Evolutionary conservation across 1,140 invertebrate species (phyloP), one percentile per base, ranked within the genome.

Genomic region (Calycopis cecrops): DNA sequence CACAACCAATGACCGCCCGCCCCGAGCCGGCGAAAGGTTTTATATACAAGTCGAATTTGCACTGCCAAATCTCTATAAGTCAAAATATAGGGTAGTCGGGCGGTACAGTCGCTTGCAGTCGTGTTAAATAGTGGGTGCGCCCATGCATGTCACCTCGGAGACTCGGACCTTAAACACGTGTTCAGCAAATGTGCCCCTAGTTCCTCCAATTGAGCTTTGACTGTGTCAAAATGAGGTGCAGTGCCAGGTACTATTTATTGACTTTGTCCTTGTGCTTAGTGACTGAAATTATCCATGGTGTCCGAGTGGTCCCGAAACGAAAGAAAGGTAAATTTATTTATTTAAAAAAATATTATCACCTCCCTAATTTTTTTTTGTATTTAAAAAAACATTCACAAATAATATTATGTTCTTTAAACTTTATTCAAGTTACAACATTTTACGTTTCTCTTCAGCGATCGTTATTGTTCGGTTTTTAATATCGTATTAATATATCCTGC

Each of bases 31-130:
- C 85, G 84, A 88, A 87, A 88, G 87, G 84, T 88, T 87, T 88
- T 86, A 88, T 88, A 88, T 88, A 88, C 77, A 82, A 83, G 77
- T 82, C 71, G 76, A 80, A 81, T 84, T 84, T 69, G 81, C 79
- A 79, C 72, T 76, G 74, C 75, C 77, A 79, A 82, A 82, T 81
- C 81, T 82, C 81, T 86, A 88, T 83, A 88, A 87, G 79, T 88
- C 81, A 85, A 88, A 88, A 88, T 88, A 86, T 88, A 88, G 87
- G 78, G 82, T 87, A 87, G 79, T 83, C 85, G 85, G 80, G 71
- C 82, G 83, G 85, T 79, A 75, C 79, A 79, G 62, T 85, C 73
- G 68, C 62, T 65, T 63, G 66, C 65, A n/a, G n/a, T n/a, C n/a
- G n/a, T n/a, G 21, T 56, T 71, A 48, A n/a, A 16, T 16, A 18